Base-by-base conservation (phyloP, 2,113 vertebrate genomes). In the Ciconia maguari region DNA sequence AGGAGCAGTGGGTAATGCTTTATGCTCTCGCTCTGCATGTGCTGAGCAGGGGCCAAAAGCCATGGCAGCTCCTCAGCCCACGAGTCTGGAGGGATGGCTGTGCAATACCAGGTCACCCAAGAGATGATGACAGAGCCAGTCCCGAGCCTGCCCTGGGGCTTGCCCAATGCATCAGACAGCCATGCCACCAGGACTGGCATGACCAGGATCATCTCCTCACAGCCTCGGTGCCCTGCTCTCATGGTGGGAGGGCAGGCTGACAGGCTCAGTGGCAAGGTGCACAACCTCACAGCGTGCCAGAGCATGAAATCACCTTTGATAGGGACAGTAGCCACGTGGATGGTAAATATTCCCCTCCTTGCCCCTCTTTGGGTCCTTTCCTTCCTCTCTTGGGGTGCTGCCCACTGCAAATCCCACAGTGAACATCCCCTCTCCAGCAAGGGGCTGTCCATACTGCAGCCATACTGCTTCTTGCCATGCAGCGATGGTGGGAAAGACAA, bases 271-370 rank as follows among this genome's bases (percentile, higher is more conserved):
- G 51, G 12, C 41, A 62, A 60, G 77, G n/a, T 26, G 8, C 46
- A 58, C 16, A 30, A 22, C 24, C 68, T 34, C 71, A 58, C 55
- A 36, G 29, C 3, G 1, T 24, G 29, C 51, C 34, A 70, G 36
- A 51, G 19, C 14, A 51, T 11, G 8, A 72, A 83, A 60, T 29
- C 46, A 41, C 34, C 17, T 83, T 75, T 55, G 9, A 51, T 0
- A 27, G 10, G 21, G 42, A 41, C 32, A 52, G 29, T 15, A 83
- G 29, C 16, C 52, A 38, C 0, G 0, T 10, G 36, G 11, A 27
- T 51, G 17, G 20, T 11, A 44, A 22, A 3, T 90, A 13, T 76
- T 89, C 41, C 21, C 19, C n/a, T 51, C 3, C 18, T 71, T 51
- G 4, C 7, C 1, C 12, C 16, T 14, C 14, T 62, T 64, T 38